A percentile compares a stretch with the other conserved stretches of the same genome.
These are phyloP conservation scores for Symphodus melops DNA, from an alignment of 2,113 vertebrate genomes.

Conservation along the genomic window DNA sequence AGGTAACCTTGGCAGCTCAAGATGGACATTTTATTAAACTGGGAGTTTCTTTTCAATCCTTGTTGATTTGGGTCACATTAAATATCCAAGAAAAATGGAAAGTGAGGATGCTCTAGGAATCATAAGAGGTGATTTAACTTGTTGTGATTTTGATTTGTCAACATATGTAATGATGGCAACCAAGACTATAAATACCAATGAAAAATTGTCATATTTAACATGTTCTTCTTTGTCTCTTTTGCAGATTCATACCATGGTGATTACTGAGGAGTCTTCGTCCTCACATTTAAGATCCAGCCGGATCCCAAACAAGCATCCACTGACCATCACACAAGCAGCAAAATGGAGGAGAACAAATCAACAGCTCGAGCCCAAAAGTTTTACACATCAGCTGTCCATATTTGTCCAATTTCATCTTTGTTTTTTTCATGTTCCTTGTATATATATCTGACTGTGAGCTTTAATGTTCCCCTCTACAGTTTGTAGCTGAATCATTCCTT, in stretches of 20 bases:
- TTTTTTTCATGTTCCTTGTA: slow-evolving; percentile 24
- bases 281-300: background rate
- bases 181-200: too few relatives aligned
- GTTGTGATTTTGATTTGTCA: too few relatives aligned
- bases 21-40: too few relatives aligned
- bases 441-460: slow-evolving; percentile 52
- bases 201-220: slow-evolving; percentile 56
- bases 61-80: too few relatives aligned
- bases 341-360: background rate
- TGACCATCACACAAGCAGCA: background rate
- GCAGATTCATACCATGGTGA: slow-evolving; percentile 56
- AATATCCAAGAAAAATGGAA: too few relatives aligned
- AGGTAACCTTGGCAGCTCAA: too few relatives aligned
- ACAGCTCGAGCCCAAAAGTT: slow-evolving; percentile 13
- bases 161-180: too few relatives aligned
- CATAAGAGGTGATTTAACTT: too few relatives aligned
- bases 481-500: slow-evolving; percentile 4
- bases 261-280: slow-evolving; percentile 37
- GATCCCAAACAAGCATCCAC: background rate
- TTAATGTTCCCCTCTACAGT: slow-evolving; percentile 15
- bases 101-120: too few relatives aligned
- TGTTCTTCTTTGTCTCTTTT: slow-evolving; percentile 28
- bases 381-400: slow-evolving; percentile 15
- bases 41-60: too few relatives aligned
- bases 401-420: slow-evolving; percentile 5